Base-by-base conservation (phyloP, 2,888 invertebrate genomes). In the Darwinula stevensoni region DNA sequence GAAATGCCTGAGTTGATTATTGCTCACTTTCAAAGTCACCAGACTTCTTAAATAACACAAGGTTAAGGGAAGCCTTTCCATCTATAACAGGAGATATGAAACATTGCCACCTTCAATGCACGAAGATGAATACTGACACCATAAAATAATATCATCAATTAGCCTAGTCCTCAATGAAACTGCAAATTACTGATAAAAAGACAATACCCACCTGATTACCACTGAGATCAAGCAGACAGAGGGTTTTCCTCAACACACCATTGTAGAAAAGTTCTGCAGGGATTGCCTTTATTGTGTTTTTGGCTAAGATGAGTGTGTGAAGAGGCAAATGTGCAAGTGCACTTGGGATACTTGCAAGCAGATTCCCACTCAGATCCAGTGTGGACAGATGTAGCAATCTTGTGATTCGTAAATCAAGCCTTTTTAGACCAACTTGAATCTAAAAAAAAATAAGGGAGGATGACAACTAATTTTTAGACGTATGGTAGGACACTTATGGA, bases 11-110 rank as follows among this genome's bases (percentile, higher is more conserved):
- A 75, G 45, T 18, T 46, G 41, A 48, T 75, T 75, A 32, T 62
- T 50, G 41, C 62, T 62, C 4, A 71, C 36, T 43, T 66, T 65
- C 3, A 75, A 50, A 14, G 62, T 62, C 1, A 62, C 53, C 36
- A 75, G 49, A 13, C 52, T 57, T 39, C 58, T 53, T 14, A 70
- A 50, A 45, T 65, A 67, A 43, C 62, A 60, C 31, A 75, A 52
- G 30, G 59, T 56, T 34, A 59, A 52, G 5, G 74, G 72, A 37
- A 74, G 48, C 37, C 49, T 39, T 6, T 39, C 45, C 15, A 61
- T 30, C 42, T 42, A 31, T 35, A 17, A 35, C 14, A 14, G 29
- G 33, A 17, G 36, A 36, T 13, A 36, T 22, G 6, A 31, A 14
- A 15, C 36, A 32, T 28, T 29, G 26, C 16, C 34, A 34, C 12